A percentile compares a stretch with the other conserved stretches of the same genome.
phyloP scores from a whole-genome alignment of 1,140 invertebrate genomes.

The Acyrthosiphon pisum region DNA sequence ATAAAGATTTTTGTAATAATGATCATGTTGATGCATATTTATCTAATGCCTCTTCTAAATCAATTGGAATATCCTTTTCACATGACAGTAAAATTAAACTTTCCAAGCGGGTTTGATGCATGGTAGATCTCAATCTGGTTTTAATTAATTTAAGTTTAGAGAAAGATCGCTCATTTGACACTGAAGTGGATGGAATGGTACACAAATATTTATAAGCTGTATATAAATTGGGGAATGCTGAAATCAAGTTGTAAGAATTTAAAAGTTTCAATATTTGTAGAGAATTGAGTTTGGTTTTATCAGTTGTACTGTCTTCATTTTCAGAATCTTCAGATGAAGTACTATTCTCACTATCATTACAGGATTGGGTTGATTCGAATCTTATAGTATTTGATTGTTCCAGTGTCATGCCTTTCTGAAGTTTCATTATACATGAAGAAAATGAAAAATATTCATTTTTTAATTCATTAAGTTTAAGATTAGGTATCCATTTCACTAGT shows the following conservation, averaged over 20 bases:
- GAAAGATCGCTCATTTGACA: conserved; percentile 4
- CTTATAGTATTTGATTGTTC: not conserved
- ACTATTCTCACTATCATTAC: not conserved
- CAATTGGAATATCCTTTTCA: not conserved
- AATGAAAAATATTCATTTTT: conserved; percentile 1
- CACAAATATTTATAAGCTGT: conserved; percentile 6
- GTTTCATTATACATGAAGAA: not conserved
- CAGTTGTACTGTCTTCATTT: not conserved
- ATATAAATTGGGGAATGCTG: not conserved
- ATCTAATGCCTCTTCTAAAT: not conserved
- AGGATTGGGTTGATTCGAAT: not conserved
- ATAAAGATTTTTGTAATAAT: not conserved
- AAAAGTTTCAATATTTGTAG: not conserved
- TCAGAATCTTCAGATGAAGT: not conserved
- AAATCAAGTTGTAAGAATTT: not conserved
- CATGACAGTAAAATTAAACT: not conserved
- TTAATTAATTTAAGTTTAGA: conserved; percentile 4
- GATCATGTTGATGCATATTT: conserved; percentile 3
- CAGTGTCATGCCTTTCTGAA: not conserved
- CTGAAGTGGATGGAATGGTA: not conserved
- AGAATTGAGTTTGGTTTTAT: not conserved
- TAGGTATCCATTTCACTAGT: not conserved
- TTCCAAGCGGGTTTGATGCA: not conserved
- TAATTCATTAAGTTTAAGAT: not conserved
- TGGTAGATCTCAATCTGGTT: not conserved